Evolutionary conservation across 2,797 vertebrate genomes (phyloP), one percentile per base, ranked within the genome.

Genomic region (Fundulus diaphanus): DNA sequence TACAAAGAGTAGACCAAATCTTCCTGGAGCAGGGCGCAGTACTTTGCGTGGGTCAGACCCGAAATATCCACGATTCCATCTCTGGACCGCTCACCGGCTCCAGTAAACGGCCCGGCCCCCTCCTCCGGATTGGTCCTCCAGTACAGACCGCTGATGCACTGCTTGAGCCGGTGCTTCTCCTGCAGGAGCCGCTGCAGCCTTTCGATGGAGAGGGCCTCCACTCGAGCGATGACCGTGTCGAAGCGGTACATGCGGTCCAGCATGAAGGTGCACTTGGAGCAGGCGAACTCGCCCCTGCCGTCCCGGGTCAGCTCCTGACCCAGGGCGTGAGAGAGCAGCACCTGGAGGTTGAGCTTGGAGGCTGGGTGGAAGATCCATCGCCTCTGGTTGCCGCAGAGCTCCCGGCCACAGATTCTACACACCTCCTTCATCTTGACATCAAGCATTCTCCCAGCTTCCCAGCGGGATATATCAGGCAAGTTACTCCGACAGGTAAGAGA

Each of bases 191-290:
- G 94, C 90, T 97, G 97, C 87, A 99, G 66, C 74, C 97, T 95
- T 82, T 97, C 96, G 0, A 98, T 95, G 56, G 97, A 97, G 57
- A 98, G 95, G 5, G 97, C 96, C 84, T 97, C 96, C 61, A 98
- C 96, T 0, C 96, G 95, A 0, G 96, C 97, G 0, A 97, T 97
- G 73, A 98, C 97, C 0, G 97, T 97, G 82, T 94, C 95, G 5
- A 95, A 99, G 72, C 97, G 95, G 88, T 98, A 99, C 95, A 99
- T 95, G 76, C 98, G 97, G 88, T 98, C 97, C 85, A 99, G 93
- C 97, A 99, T 98, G 93, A 99, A 99, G 77, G 96, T 94, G 84
- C 98, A 99, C 89, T 99, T 99, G 90, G 98, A 96, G 95, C 98
- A 99, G 31, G 95, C 97, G 0, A 99, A 99, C 91, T 99, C 98